phyloP scores from a whole-genome alignment of 2,797 vertebrate genomes.

The Lindbergichthys nudifrons region DNA sequence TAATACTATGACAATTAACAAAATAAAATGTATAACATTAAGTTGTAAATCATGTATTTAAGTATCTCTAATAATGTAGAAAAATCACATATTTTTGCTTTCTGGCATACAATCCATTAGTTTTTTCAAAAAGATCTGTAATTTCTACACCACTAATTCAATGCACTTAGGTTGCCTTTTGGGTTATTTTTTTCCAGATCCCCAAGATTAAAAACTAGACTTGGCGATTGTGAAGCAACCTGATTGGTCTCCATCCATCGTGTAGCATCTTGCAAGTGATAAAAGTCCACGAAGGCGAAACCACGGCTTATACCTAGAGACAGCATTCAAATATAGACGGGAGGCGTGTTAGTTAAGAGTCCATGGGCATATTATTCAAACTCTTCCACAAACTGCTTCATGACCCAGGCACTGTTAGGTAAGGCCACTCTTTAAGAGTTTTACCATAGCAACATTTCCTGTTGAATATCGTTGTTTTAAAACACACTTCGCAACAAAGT shows the following conservation, averaged over 20 bases:
- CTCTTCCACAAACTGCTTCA: constrained; percentile 99
- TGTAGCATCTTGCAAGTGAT: constrained; percentile 99
- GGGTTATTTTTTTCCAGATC: constrained; percentile 83
- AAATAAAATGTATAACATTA: constrained; percentile 7
- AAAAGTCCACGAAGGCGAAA: constrained; percentile 99
- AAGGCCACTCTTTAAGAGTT: constrained; percentile 90
- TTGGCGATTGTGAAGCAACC: constrained; percentile 99
- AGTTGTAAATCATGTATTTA: constrained; percentile 47
- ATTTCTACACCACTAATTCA: constrained; percentile 64
- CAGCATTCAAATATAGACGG: constrained; percentile 99
- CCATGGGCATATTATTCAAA: constrained; percentile 97
- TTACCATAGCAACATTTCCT: constrained; percentile 97
- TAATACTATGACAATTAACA: constrained; percentile 23
- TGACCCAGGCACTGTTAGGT: constrained; percentile 93
- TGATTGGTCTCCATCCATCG: constrained; percentile 99
- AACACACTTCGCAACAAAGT: constrained; percentile 74
- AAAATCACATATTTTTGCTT: constrained; percentile 32
- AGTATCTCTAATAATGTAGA: constrained; percentile 22
- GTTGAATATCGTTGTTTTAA: constrained; percentile 75
- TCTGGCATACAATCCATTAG: constrained; percentile 48
- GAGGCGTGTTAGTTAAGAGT: constrained; percentile 99
- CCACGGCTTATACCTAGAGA: constrained; percentile 99
- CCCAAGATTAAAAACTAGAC: constrained; percentile 95
- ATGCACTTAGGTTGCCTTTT: constrained; percentile 81
- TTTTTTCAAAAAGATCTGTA: constrained; percentile 38